Evolutionary conservation across 2,888 invertebrate species (phyloP), one percentile per base, ranked within the genome.

Genomic region (Acrobasis repandana): DNA sequence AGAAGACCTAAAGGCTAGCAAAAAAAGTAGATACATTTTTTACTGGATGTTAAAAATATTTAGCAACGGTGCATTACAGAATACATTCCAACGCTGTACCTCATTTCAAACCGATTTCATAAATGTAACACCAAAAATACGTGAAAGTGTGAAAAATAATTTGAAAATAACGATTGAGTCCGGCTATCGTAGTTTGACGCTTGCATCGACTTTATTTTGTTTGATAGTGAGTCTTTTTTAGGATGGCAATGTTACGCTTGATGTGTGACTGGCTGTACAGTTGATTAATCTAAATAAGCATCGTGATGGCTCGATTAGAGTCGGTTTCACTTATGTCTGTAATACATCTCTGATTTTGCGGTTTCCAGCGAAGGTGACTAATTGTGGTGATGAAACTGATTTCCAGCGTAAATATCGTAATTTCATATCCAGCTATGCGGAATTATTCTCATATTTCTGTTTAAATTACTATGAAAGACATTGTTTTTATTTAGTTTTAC

Each of bases 311-410:
- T 60, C 51, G 46, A 60, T 60, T 60, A 47, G 60, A 52, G 46
- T 46, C 60, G 60, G 60, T 60, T 60, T 60, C 60, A 52, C 60
- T 52, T 60, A 52, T 52, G 52, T 52, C 46, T 34, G 60, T 47
- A 59, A 59, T 59, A 43, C 50, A 60, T 16, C 58, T 58, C 15
- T 10, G 16, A 47, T n/a, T 49, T 38, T 50, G 58, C 36, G 49
- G 58, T 50, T 54, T 20, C 14, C 18, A 20, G 20, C 18, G 54
- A n/a, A 20, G 38, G 20, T 11, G 34, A 18, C 54, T 54, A 54
- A 18, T 54, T 54, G 54, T 33, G 33, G 20, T 43, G 54, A 28
- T 49, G 50, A 28, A 50, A 50, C 28, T 4, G 50, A 50, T 18
- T 36, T 33, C 52, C 15, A 36, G 18, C 14, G 10, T 28, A 10